phyloP scores from a whole-genome alignment of 2,113 vertebrate species.

The Corydoras sp. region DNA sequence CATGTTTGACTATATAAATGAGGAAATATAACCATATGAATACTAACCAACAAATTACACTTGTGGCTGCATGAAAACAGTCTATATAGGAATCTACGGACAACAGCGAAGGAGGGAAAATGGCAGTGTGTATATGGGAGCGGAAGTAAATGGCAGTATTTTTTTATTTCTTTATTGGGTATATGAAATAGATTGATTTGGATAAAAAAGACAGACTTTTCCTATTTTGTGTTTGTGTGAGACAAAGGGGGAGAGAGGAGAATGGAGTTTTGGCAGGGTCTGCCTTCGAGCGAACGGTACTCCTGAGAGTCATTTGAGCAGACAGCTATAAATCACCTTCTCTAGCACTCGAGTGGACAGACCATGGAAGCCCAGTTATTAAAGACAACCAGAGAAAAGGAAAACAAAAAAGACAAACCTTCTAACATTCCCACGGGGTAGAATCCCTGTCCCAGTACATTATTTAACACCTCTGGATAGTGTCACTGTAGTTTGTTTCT shows the following conservation, averaged over 20 bases:
- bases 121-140: too few relatives aligned
- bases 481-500: conserved; percentile 35
- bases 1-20: too few relatives aligned
- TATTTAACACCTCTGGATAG: conserved; percentile 19
- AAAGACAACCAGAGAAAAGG: conserved; percentile 9
- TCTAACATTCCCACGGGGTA: conserved; percentile 2
- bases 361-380: conserved; percentile 17
- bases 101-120: too few relatives aligned
- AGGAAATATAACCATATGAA: too few relatives aligned
- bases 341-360: conserved; percentile 12
- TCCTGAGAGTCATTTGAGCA: conserved; percentile 31
- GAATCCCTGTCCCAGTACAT: conserved; percentile 11
- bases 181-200: too few relatives aligned
- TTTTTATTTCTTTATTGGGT: too few relatives aligned
- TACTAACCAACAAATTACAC: too few relatives aligned
- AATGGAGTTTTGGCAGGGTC: conserved; percentile 11
- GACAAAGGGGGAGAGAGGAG: conserved; percentile 3
- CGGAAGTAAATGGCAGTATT: too few relatives aligned
- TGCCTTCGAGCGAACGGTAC: conserved; percentile 23
- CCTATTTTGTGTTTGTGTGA: not conserved
- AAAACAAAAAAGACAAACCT: conserved; percentile 5
- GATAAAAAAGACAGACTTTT: not conserved
- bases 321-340: conserved; percentile 18
- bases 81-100: too few relatives aligned
- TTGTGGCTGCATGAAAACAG: too few relatives aligned